Percentiles rank a stretch among this genome's conserved stretches.
These are phyloP conservation scores for Pseudopleuronectes americanus DNA, from an alignment of 2,797 vertebrate species.

Conservation along the genomic window DNA sequence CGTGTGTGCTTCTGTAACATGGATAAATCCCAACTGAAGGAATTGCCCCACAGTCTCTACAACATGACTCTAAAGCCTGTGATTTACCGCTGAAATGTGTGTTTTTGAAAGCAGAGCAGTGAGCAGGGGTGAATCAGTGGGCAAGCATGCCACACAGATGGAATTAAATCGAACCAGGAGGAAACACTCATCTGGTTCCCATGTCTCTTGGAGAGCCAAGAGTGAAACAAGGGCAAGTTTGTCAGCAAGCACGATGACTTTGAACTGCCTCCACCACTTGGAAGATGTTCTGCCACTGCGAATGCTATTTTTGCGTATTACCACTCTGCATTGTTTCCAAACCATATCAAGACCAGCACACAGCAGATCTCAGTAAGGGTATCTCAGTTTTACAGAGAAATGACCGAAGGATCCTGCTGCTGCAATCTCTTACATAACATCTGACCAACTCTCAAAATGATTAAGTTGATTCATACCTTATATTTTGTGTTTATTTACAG, in stretches of 20 bases:
- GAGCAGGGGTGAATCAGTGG: slow-evolving; percentile 58
- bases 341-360: slow-evolving; percentile 49
- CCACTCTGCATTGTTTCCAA: slow-evolving; percentile 47
- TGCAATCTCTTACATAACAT: slow-evolving; percentile 41
- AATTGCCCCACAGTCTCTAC: slow-evolving; percentile 10
- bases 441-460: slow-evolving; percentile 51
- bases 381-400: slow-evolving; percentile 19
- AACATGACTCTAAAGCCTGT: slow-evolving; percentile 1
- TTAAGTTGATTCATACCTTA: slow-evolving; percentile 37
- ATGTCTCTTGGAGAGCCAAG: slow-evolving; percentile 60
- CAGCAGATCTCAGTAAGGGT: slow-evolving; percentile 34
- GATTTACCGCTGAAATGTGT: slow-evolving; percentile 26
- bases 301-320: slow-evolving; percentile 43
- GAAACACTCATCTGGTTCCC: slow-evolving; percentile 67
- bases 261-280: slow-evolving; percentile 57
- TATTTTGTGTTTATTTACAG: slow-evolving; percentile 40
- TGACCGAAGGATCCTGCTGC: slow-evolving; percentile 7
- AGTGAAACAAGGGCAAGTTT: slow-evolving; percentile 55
- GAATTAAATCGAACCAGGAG: slow-evolving; percentile 43
- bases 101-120: slow-evolving; percentile 20
- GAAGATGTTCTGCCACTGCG: slow-evolving; percentile 46
- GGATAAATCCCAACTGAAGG: slow-evolving; percentile 4
- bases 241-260: slow-evolving; percentile 55
- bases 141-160: slow-evolving; percentile 69
- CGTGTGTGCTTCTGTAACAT: not conserved